Conservation (phyloP, 2,113 vertebrate genomes). For the Mesoclemmys tuberculata region DNA sequence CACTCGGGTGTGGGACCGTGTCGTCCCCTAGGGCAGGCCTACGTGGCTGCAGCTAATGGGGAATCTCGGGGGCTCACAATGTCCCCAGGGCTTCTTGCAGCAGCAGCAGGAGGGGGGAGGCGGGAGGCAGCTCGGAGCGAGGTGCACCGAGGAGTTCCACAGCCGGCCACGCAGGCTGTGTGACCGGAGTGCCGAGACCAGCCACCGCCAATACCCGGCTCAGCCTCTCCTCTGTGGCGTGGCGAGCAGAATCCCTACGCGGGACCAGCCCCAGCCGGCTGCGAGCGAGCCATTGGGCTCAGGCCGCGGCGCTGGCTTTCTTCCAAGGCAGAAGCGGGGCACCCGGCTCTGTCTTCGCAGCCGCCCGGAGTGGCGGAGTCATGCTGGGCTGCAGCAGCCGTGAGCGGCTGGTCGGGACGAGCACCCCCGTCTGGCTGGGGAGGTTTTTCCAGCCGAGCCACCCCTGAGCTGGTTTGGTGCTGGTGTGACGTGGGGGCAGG, state of each 20-base stretch:
- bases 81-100: no score
- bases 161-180: neutral
- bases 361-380: neutral
- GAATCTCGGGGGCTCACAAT: neutral
- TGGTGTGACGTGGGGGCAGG: neutral
- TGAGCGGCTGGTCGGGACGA: neutral
- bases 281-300: neutral
- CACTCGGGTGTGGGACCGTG: no score
- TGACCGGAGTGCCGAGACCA: neutral
- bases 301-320: no score
- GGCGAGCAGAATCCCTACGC: neutral
- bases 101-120: no score
- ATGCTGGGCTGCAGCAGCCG: neutral
- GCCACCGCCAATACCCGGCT: neutral
- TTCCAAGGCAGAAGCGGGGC: neutral
- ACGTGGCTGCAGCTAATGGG: neutral
- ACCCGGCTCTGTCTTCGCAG: neutral
- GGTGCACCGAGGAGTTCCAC: neutral
- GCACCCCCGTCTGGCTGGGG: neutral
- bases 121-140: no score
- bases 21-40: neutral
- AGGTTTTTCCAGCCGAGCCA: no score
- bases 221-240: neutral
- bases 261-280: neutral
- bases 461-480: no score